A percentile compares a stretch with the other conserved stretches of the same genome.
Conservation (phyloP, 2,797 vertebrate species). For the Pangasius larnaudii region DNA sequence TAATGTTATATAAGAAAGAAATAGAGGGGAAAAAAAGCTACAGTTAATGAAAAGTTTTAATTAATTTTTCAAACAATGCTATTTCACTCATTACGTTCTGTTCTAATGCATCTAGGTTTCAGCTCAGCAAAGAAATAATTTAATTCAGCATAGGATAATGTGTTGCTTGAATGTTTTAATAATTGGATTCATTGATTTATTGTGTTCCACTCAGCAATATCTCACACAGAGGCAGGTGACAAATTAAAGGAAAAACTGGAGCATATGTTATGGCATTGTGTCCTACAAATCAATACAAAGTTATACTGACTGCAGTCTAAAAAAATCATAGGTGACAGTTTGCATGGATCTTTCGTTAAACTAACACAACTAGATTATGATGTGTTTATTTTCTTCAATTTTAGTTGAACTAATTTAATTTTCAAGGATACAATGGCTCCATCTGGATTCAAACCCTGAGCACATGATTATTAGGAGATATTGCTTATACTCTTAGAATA, state of each 20-base stretch:
- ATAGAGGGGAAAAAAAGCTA: constrained; percentile 7
- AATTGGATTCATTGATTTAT: constrained; percentile 28
- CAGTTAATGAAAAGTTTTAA: constrained; percentile 24
- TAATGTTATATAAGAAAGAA: constrained; percentile 50
- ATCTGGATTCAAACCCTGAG: neutral
- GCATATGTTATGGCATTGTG: neutral
- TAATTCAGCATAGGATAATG: neutral
- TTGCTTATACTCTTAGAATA: constrained; percentile 9
- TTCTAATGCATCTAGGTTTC: constrained; percentile 39
- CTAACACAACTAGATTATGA: neutral
- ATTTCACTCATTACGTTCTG: constrained; percentile 43
- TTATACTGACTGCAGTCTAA: neutral
- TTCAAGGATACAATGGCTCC: neutral
- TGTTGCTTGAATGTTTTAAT: constrained; percentile 29
- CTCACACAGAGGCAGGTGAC: neutral
- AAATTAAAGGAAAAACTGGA: constrained; percentile 13
- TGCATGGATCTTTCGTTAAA: neutral
- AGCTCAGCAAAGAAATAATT: constrained; percentile 32
- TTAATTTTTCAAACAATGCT: constrained; percentile 39
- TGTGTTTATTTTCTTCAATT: neutral
- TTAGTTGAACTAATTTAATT: neutral
- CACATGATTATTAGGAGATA: neutral
- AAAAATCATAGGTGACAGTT: too few species aligned
- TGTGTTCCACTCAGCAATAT: constrained; percentile 21
- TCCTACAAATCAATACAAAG: neutral